Evolutionary conservation across 2,113 vertebrate genomes (phyloP), one percentile per base, ranked within the genome.

Genomic region (Misgurnus mizolepis): DNA sequence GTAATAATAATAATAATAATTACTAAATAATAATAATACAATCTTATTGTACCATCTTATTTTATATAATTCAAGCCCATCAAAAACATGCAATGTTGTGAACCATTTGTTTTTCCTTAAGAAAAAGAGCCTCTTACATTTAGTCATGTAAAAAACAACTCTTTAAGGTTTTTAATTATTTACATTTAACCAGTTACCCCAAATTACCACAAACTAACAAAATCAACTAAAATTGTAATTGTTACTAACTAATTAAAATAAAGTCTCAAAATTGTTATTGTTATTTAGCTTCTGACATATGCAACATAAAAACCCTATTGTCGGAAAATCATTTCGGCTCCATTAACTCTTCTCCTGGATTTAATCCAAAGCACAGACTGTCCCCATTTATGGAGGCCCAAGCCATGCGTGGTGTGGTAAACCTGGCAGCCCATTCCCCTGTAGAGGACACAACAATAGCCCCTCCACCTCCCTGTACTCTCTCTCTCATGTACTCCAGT

Each of bases 391-490:
- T 77, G 6, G 85, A 80, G 41, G 90, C 84, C 92, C 88, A 90
- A 41, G 87, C 89, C 93, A 92, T 93, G 55, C 89, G 80, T 65
- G 90, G 67, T 6, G 89, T 93, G 70, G 87, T 93, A 76, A 94
- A 95, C 3, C 78, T 83, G 47, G 88, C 84, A 14, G 89, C 87
- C 93, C 81, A 92, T 85, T 93, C 68, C 6, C 89, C 91, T 0
- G 79, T 87, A n/a, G 90, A 88, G 81, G 89, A 89, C 40, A 91
- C 85, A 11, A 87, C 89, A 64, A 90, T 88, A n/a, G 88, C 86
- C 18, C 90, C 91, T 40, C 93, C 91, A 11, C 88, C 87, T 18
- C 93, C 92, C 18, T 66, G 82, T 34, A 93, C 93, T 67, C 90
- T 88, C 2, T 91, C 87, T 0, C 82, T 81, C 93, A 92, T 93